Base-by-base conservation (phyloP, 2,888 invertebrate species). In the Cryptocheilus praepositus region DNA sequence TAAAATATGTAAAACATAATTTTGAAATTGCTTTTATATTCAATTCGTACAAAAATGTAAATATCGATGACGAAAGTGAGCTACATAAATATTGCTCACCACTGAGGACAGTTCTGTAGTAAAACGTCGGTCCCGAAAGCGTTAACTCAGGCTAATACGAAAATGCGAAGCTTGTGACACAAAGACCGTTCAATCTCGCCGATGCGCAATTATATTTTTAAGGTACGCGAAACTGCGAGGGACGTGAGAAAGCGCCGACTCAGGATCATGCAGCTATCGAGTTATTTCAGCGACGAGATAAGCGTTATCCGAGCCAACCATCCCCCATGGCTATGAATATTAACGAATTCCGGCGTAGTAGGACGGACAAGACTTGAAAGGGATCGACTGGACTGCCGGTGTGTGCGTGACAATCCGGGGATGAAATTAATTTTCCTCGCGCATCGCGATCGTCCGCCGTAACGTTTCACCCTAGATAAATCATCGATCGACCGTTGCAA, bases 201-300 rank as follows among this genome's bases (percentile, higher is more conserved):
- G 67, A 69, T 72, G 68, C 36, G 13, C 36, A 36, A 36, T 36
- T 36, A 36, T 36, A 36, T 36, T 36, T 36, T 36, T 36, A 36
- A 36, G 36, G 36, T 36, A 36, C 36, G 36, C 36, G 13, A 36
- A 36, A 36, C 36, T 36, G 36, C 36, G 36, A 65, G 73, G 62
- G 69, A 76, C 73, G 79, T 78, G 81, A 83, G 82, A 83, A 84
- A 83, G 81, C 78, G 83, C 62, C 76, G 82, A 82, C 83, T 85
- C 83, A 83, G 84, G 79, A 83, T 81, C 78, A 75, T 77, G 73
- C 75, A 76, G 80, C 83, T 85, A 86, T 85, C 85, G 83, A 85
- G 84, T 85, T 85, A 85, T 86, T 86, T 85, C 85, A 85, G 85
- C 77, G 80, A 60, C 73, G 75, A 84, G 85, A 86, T 86, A 85